Conservation (phyloP, 2,113 vertebrate species). For the Corythornis cristatus region DNA sequence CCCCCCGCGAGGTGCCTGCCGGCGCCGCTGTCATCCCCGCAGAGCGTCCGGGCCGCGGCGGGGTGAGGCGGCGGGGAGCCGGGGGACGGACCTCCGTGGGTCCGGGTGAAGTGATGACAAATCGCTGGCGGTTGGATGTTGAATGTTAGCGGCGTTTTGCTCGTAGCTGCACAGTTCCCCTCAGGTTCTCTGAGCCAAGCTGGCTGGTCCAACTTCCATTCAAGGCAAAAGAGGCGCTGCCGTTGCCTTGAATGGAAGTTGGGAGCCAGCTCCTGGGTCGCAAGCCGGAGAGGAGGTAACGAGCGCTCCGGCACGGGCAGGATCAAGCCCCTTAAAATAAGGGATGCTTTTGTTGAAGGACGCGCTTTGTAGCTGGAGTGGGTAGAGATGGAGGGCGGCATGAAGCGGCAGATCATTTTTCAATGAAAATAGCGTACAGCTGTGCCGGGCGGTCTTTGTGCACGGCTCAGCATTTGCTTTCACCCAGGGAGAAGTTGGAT, state of each 20-base stretch:
- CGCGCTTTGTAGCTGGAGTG: not conserved
- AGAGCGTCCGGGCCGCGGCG: not conserved
- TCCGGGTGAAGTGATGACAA: not conserved
- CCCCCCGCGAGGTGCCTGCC: fast-evolving
- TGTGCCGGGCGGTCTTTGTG: slow-evolving; percentile 61
- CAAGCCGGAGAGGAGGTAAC: not conserved
- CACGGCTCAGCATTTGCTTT: slow-evolving; percentile 56
- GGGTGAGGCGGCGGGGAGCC: not conserved
- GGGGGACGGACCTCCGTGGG: not conserved
- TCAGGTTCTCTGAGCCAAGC: not conserved
- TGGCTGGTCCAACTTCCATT: slow-evolving; percentile 30
- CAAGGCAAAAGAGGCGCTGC: slow-evolving; percentile 17
- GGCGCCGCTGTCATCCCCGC: not conserved
- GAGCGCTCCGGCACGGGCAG: not conserved
- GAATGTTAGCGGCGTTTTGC: not conserved
- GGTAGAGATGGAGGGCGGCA: slow-evolving; percentile 36
- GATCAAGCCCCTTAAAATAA: not conserved
- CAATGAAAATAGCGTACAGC: slow-evolving; percentile 59
- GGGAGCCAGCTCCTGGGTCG: not conserved
- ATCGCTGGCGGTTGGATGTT: not conserved
- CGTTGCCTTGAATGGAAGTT: slow-evolving; percentile 52
- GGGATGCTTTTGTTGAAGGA: slow-evolving; percentile 46
- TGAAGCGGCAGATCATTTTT: slow-evolving; percentile 43
- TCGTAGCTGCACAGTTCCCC: fast-evolving
- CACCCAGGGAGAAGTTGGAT: slow-evolving; percentile 37